Evolutionary conservation across 2,888 invertebrate species (phyloP).

Genomic region (Dendrolimus houi): DNA sequence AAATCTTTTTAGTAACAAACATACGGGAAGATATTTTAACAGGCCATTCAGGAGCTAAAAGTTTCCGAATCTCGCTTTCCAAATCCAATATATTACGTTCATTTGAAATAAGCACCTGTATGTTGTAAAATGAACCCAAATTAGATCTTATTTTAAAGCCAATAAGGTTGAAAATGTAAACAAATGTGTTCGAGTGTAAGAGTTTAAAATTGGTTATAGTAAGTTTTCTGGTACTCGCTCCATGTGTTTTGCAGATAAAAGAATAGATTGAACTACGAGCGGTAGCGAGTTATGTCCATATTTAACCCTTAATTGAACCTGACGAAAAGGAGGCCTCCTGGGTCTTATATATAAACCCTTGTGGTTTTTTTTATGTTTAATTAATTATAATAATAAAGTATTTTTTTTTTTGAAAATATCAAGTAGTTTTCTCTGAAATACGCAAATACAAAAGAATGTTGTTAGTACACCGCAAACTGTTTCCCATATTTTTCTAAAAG

Average conservation of each 20-base stretch:
- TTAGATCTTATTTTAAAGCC: not conserved
- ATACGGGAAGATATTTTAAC: not conserved
- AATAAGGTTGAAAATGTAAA: not conserved
- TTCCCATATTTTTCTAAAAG: no score
- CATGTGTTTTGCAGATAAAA: not conserved
- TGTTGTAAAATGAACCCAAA: not conserved
- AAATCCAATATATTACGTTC: not conserved
- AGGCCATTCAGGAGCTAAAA: not conserved
- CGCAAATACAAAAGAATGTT: no score
- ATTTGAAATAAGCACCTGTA: not conserved
- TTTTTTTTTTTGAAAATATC: no score
- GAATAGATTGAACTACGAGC: not conserved
- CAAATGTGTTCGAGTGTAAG: conserved; percentile 3
- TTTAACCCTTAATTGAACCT: no score
- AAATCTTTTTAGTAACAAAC: not conserved
- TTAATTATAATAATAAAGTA: no score
- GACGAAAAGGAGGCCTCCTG: no score
- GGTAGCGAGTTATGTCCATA: not conserved
- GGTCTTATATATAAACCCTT: no score
- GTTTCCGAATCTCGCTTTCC: not conserved
- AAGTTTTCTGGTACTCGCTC: conserved; percentile 33
- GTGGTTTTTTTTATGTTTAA: no score
- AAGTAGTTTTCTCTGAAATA: no score
- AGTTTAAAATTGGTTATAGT: conserved; percentile 51
- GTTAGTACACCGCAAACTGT: no score